These are phyloP conservation scores for Hirtodrosophila histrioides DNA, from an alignment of 2,888 invertebrate genomes.

Conservation along the genomic window DNA sequence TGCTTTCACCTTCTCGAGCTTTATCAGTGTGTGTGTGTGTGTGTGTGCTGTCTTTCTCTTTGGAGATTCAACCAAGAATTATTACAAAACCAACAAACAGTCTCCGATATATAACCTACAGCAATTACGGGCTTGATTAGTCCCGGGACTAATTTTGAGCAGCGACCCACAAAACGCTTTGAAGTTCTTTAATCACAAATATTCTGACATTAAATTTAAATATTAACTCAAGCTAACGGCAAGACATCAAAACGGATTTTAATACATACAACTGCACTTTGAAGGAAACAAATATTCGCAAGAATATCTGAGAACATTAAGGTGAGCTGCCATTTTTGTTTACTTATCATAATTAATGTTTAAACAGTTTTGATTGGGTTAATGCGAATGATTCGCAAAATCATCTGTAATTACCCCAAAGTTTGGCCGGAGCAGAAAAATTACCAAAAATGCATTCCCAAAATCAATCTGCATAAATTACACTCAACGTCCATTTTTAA, in stretches of 20 bases:
- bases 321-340: constrained; percentile 36
- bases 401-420: no score
- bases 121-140: constrained; percentile 54
- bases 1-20: constrained; percentile 32
- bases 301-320: constrained; percentile 28
- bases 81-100: constrained; percentile 26
- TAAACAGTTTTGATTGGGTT: constrained; percentile 29
- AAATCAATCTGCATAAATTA: no score
- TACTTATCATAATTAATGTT: constrained; percentile 32
- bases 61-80: constrained; percentile 24
- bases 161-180: constrained; percentile 48
- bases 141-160: constrained; percentile 28
- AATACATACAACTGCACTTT: constrained; percentile 43
- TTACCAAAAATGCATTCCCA: no score
- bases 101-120: constrained; percentile 40
- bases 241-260: constrained; percentile 66
- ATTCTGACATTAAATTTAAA: constrained; percentile 48
- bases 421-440: no score
- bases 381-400: not conserved
- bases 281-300: constrained; percentile 47
- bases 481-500: no score
- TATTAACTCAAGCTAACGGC: constrained; percentile 58
- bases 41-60: constrained; percentile 14
- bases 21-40: constrained; percentile 1
- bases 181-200: constrained; percentile 39